These are phyloP conservation scores for Trichonephila clavipes DNA, from an alignment of 1,140 invertebrate genomes.

Conservation along the genomic window DNA sequence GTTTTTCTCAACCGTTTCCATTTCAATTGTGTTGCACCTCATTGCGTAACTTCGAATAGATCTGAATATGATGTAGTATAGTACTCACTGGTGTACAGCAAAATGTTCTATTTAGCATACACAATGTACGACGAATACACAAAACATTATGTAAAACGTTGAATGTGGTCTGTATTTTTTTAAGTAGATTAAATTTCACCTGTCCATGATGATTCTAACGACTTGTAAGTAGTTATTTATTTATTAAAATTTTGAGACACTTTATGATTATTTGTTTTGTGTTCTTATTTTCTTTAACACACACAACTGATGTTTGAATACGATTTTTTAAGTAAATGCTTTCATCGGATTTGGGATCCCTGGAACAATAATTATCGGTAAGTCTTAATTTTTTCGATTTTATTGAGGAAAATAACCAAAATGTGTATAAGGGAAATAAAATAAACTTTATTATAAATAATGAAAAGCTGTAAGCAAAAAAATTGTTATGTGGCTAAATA, in stretches of 20 bases:
- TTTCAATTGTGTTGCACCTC: constrained; percentile 49
- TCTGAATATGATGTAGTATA: constrained; percentile 48
- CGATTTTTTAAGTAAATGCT: not conserved
- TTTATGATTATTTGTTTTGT: constrained; percentile 26
- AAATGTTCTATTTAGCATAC: constrained; percentile 64
- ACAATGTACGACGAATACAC: constrained; percentile 68
- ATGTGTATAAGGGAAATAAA: too few relatives aligned
- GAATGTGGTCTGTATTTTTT: constrained; percentile 67
- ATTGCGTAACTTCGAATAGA: not conserved
- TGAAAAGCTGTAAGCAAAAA: too few relatives aligned
- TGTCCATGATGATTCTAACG: constrained; percentile 69
- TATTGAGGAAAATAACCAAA: too few relatives aligned
- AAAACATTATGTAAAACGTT: constrained; percentile 70
- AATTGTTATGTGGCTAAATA: too few relatives aligned
- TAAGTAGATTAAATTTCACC: constrained; percentile 73
- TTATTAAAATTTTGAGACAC: constrained; percentile 70
- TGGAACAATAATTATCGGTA: not conserved
- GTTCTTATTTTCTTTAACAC: not conserved
- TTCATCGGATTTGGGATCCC: not conserved
- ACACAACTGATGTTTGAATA: not conserved
- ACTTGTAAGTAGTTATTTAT: constrained; percentile 75
- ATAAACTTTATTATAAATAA: too few relatives aligned
- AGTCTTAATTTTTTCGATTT: not conserved
- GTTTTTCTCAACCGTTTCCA: constrained; percentile 13
- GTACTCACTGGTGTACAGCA: constrained; percentile 67